Evolutionary conservation across 2,888 invertebrate species (phyloP).

Genomic region (Monopis laevigella): DNA sequence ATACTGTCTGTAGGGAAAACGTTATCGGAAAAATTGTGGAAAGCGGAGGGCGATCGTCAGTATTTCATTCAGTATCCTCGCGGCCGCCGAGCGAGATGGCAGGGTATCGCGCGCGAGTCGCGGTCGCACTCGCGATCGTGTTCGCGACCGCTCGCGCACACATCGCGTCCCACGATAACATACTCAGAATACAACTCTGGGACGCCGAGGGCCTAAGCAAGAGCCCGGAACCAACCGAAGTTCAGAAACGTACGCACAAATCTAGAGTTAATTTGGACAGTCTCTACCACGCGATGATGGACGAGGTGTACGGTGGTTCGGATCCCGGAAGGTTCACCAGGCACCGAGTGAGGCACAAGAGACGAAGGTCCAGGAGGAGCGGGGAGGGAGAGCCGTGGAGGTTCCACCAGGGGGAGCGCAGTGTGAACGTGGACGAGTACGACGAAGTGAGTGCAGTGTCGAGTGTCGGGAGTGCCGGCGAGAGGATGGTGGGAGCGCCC

Average conservation of each 20-base stretch:
- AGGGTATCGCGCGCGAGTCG: conserved; percentile 40
- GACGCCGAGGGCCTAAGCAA: conserved; percentile 55
- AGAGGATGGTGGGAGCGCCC: conserved; percentile 49
- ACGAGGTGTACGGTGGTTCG: conserved; percentile 38
- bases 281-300: conserved; percentile 51
- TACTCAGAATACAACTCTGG: conserved; percentile 57
- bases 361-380: conserved; percentile 49
- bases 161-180: conserved; percentile 54
- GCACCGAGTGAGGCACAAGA: conserved; percentile 57
- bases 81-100: conserved; percentile 53
- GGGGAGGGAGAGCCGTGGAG: conserved; percentile 56
- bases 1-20: conserved; percentile 19
- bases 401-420: conserved; percentile 59
- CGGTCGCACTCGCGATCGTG: conserved; percentile 41
- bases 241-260: conserved; percentile 24
- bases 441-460: conserved; percentile 61
- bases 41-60: conserved; percentile 28
- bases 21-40: conserved; percentile 65
- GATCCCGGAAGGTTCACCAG: conserved; percentile 43
- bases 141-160: conserved; percentile 49
- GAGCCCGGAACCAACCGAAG: conserved; percentile 31
- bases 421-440: conserved; percentile 62
- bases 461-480: conserved; percentile 46
- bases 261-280: conserved; percentile 48
- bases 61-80: conserved; percentile 50